These are phyloP conservation scores for Cataglyphis albicans DNA, from an alignment of 2,888 invertebrate genomes.

Conservation along the genomic window DNA sequence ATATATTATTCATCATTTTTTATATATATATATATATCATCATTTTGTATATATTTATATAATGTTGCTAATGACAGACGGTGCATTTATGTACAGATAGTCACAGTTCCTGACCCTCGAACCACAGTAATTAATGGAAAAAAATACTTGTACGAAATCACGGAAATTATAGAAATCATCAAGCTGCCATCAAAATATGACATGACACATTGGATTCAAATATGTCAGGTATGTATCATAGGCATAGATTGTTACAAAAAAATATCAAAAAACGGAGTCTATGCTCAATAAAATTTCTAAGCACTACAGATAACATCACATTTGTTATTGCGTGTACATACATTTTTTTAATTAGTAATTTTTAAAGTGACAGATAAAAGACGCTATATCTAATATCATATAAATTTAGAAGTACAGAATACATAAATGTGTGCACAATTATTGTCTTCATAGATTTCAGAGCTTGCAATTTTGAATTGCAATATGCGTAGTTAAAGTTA, in stretches of 20 bases:
- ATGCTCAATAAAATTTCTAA: conserved; percentile 11
- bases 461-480: conserved; percentile 58
- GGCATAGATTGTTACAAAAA: conserved; percentile 46
- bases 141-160: conserved; percentile 21
- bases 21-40: conserved; percentile 59
- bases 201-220: neutral
- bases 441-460: conserved; percentile 79
- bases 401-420: conserved; percentile 67
- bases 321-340: conserved; percentile 40
- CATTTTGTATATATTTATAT: conserved; percentile 70
- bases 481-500: conserved; percentile 44
- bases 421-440: conserved; percentile 76
- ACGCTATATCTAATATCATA: conserved; percentile 55
- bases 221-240: conserved; percentile 8
- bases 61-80: conserved; percentile 83
- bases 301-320: conserved; percentile 11
- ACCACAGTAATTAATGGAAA: conserved; percentile 61
- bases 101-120: conserved; percentile 82
- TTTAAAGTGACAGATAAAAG: conserved; percentile 54
- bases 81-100: conserved; percentile 85
- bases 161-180: conserved; percentile 9
- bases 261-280: conserved; percentile 67
- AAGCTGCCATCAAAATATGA: neutral
- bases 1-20: conserved; percentile 60
- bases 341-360: conserved; percentile 54